Base-by-base conservation (phyloP, 2,888 invertebrate genomes). In the Tolmerus cingulatus region DNA sequence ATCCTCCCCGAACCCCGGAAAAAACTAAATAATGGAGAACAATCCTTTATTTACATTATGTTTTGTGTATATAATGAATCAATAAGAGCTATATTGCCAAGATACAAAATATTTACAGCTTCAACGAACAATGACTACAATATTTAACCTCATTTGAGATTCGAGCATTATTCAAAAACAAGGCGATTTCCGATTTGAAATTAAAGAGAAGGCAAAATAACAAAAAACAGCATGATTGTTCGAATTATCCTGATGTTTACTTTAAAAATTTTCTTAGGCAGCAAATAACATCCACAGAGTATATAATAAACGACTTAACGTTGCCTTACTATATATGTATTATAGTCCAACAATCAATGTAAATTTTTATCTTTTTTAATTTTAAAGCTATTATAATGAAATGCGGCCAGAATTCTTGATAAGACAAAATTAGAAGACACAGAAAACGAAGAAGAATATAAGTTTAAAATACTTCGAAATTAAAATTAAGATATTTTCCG, bases 101-200 rank as follows among this genome's bases (percentile, higher is more conserved):
- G 55, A 81, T 81, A 55, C 19, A 81, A 81, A 81, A 81, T 81
- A 55, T 55, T 81, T 51, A 81, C 81, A 81, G 81, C 55, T 81
- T 55, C 51, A 78, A 78, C 78, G 78, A 78, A 43, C 23, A 40
- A 12, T 66, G 23, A 66, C 66, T 43, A 43, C 43, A 43, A 27
- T 78, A 78, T 23, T 78, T 23, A 23, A 78, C 19, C 78, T 19
- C 43, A 78, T 23, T 8, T 40, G 19, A 78, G 78, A 78, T 40
- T 23, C 19, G 43, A 78, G 78, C 40, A 43, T 40, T 23, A 27
- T 19, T 4, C 23, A 14, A 23, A 78, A 78, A 37, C 19, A 43
- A n/a, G 78, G 19, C 78, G 40, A 43, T 78, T 76, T 37, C 23
- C 14, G 27, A 27, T 66, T 66, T 23, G 12, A 66, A 66, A 27